Conservation (phyloP, 2,888 invertebrate species). For the Agonopterix heracliana region DNA sequence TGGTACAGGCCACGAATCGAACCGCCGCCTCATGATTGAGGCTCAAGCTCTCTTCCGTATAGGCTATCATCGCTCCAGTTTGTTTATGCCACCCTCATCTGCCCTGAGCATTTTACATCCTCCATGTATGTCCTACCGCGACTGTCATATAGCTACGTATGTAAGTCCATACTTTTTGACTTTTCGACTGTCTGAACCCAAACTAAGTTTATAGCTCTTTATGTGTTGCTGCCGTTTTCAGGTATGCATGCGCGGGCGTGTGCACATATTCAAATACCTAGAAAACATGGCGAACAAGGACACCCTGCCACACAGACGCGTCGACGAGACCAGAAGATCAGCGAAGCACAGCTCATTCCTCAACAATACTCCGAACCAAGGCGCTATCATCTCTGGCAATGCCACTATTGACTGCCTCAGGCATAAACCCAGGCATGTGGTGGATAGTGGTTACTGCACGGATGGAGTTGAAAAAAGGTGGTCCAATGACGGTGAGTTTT, state of each 20-base stretch:
- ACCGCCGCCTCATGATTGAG: too few relatives aligned
- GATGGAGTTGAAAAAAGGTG: constrained; percentile 89
- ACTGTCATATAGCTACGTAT: too few relatives aligned
- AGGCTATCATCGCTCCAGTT: too few relatives aligned
- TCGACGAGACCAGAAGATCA: constrained; percentile 66
- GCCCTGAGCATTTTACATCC: too few relatives aligned
- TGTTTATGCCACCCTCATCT: too few relatives aligned
- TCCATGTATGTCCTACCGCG: too few relatives aligned
- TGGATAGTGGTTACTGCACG: constrained; percentile 93
- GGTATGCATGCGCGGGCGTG: constrained; percentile 93
- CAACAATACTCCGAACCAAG: constrained; percentile 44
- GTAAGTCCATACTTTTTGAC: too few relatives aligned
- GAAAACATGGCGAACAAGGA: constrained; percentile 90
- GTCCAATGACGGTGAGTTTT: constrained; percentile 84
- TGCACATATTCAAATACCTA: constrained; percentile 96
- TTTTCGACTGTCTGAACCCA: neutral
- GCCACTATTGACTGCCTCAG: constrained; percentile 69
- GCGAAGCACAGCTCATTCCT: constrained; percentile 62
- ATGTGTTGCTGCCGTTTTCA: constrained; percentile 44
- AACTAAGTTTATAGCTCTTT: neutral
- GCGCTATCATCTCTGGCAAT: constrained; percentile 58
- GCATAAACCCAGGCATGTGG: constrained; percentile 80
- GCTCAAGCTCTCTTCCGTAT: too few relatives aligned
- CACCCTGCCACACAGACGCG: constrained; percentile 62
- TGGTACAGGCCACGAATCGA: too few relatives aligned